Base-by-base conservation (phyloP, 2,113 vertebrate genomes). In the Thomomys bottae region DNA sequence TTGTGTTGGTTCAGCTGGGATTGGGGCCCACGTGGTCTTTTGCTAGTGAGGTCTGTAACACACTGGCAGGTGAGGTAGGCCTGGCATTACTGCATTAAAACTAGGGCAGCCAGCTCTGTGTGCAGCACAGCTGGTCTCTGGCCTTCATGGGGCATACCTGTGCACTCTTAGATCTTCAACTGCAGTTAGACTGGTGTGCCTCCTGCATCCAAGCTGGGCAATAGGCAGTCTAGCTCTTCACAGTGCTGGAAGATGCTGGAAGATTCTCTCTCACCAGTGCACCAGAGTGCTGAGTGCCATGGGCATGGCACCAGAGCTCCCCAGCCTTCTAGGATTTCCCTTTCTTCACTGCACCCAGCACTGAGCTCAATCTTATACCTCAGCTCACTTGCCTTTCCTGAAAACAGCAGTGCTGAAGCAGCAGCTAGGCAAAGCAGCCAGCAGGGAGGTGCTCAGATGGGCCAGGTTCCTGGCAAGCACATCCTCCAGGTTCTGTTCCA, bases 381-480 rank as follows among this genome's bases (percentile, higher is more conserved):
- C 30, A 34, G 36, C 10, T 10, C n/a, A 32, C 72, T 36, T 80
- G 18, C 72, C 36, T 9, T 68, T 42, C 38, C 61, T 57, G 73
- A 3, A 36, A 54, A 21, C 11, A 30, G 17, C 20, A 1, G 17
- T 63, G 23, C 81, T 23, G 49, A 54, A 66, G 24, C 61, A 75
- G 57, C 36, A 70, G 49, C 49, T 54, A 54, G 49, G 49, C 49
- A 54, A 17, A 54, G 14, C 45, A 6, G 80, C 42, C 71, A 14
- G 28, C 40, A 4, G n/a, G n/a, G n/a, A n/a, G 34, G 8, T 36
- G 57, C 5, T 28, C 2, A 54, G 45, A 34, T 6, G 17, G 67
- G 66, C 30, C 5, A 78, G 67, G 54, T 7, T 18, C 21, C n/a
- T 0, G 2, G 0, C 24, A 40, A 17, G 32, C 63, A 15, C 0